Conservation (phyloP, 2,113 vertebrate genomes). For the Numida meleagris region DNA sequence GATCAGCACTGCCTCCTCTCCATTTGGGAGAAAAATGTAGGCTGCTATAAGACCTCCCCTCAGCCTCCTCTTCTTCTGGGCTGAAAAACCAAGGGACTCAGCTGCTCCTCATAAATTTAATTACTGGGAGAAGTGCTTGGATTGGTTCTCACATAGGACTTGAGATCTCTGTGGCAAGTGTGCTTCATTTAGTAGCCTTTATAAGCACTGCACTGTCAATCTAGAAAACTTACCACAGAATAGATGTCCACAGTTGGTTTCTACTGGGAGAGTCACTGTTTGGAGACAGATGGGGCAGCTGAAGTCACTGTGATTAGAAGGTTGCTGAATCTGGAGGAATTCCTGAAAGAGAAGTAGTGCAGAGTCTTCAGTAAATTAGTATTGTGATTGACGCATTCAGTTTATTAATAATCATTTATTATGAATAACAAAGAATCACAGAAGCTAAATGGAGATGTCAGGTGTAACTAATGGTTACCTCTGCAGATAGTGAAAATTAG, state of each 20-base stretch:
- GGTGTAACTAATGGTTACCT: neutral
- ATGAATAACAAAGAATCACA: neutral
- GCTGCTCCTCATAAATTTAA: neutral
- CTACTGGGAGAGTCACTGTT: slow-evolving; percentile 76
- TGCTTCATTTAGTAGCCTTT: neutral
- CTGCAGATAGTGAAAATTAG: neutral
- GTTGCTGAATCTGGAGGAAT: slow-evolving; percentile 39
- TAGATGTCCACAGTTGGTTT: slow-evolving; percentile 86
- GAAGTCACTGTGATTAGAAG: slow-evolving; percentile 65
- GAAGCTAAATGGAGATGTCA: neutral
- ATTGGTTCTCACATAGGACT: neutral
- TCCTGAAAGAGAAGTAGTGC: slow-evolving; percentile 66
- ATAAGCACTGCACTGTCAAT: neutral
- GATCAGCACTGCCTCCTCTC: too few species aligned
- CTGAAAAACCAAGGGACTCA: too few species aligned
- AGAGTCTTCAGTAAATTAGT: neutral
- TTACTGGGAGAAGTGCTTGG: neutral
- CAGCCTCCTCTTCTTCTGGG: too few species aligned
- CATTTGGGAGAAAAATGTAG: too few species aligned
- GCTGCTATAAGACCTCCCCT: too few species aligned
- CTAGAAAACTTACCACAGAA: slow-evolving; percentile 79
- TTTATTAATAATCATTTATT: slow-evolving; percentile 6
- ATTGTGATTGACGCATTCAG: neutral
- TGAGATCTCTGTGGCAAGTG: neutral
- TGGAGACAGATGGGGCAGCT: slow-evolving; percentile 86